Percentiles rank a stretch among this genome's conserved stretches.
These are phyloP conservation scores for Ceratina australensis DNA, from an alignment of 1,140 invertebrate species.

Conservation along the genomic window DNA sequence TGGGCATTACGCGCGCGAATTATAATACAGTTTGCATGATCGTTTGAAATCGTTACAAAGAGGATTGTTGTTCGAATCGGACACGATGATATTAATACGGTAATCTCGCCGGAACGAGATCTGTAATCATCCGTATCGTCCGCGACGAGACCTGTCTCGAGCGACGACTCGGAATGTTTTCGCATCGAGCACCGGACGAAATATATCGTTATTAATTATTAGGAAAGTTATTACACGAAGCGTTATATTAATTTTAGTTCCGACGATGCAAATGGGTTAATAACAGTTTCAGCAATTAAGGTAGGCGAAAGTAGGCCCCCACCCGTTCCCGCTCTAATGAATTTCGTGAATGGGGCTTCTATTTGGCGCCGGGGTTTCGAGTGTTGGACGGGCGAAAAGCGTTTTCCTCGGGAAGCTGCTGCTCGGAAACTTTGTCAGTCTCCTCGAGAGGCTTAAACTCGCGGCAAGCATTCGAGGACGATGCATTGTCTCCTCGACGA, in stretches of 20 bases:
- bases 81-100: neutral
- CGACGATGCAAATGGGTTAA: neutral
- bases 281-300: conserved; percentile 3
- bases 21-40: neutral
- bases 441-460: conserved; percentile 12
- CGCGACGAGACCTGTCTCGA: too few relatives aligned
- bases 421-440: conserved; percentile 13
- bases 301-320: neutral
- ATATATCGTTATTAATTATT: too few relatives aligned
- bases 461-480: conserved; percentile 34
- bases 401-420: neutral
- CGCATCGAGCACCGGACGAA: too few relatives aligned
- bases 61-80: neutral
- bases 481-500: conserved; percentile 54
- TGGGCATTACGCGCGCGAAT: neutral
- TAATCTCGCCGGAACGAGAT: neutral
- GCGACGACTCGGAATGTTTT: too few relatives aligned
- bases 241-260: too few relatives aligned
- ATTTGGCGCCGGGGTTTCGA: too few relatives aligned
- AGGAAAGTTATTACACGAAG: too few relatives aligned
- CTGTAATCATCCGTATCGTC: neutral
- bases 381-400: neutral
- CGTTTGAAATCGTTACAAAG: neutral
- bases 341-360: conserved; percentile 3
- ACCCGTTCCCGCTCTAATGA: neutral